Base-by-base conservation (phyloP, 1,140 invertebrate species). In the Calycopis cecrops region DNA sequence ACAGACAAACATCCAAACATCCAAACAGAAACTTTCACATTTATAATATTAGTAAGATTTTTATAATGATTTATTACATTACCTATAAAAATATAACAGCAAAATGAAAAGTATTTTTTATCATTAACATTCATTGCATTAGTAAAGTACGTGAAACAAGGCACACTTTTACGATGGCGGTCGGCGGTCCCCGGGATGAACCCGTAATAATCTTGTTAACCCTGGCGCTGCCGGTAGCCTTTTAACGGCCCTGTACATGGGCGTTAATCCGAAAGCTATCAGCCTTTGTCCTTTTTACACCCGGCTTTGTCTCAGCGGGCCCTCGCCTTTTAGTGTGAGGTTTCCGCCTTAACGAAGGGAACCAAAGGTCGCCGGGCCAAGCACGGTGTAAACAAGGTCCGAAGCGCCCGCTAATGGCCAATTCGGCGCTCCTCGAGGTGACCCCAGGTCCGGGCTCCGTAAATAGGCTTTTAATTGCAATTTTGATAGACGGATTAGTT, bases 311-410 rank as follows among this genome's bases (percentile, higher is more conserved):
- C 75, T 82, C 73, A 63, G 55, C 61, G 79, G 72, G 71, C 74
- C 75, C 60, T 69, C 75, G 81, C 83, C 83, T 86, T 86, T 86
- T 86, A 86, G 83, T 85, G 81, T 77, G 83, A 86, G 83, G 82
- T 84, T 84, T 84, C 82, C 74, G 79, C 83, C 79, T 83, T 88
- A 88, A 88, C 87, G 85, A 87, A 88, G 87, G 87, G 87, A 87
- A 87, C 75, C 80, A 81, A 79, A 85, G 81, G 85, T 88, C 85
- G 88, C 88, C 87, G 88, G 85, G 85, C 80, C 87, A 85, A 87
- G 83, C 82, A 84, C 76, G 84, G 79, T 83, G 83, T 87, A 87
- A 87, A 87, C 81, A 87, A 85, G 81, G 79, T 82, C 79, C 78
- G 81, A 86, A 84, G 78, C 79, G 83, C 74, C 80, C 83, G 77